Evolutionary conservation across 37 sponge, comb jelly and placozoan genomes (phyloP), one percentile per base, ranked within the genome.

Genomic region (Ianthella basta): DNA sequence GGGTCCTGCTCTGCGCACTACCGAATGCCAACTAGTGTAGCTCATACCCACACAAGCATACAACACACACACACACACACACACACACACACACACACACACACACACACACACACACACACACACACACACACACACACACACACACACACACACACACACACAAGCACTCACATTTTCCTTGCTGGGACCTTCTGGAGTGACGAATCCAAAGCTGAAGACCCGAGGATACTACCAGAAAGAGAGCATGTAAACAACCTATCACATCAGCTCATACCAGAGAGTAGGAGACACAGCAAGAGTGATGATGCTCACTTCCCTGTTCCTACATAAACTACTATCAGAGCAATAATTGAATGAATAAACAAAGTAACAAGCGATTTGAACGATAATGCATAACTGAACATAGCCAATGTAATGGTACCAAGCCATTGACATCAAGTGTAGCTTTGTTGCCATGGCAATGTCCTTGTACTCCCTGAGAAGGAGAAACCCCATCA

Each of bases 151-250:
- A 30, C 70, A 69, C 33, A 69, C 70, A 69, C 70, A 69, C 13
- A 10, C 63, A 69, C 34, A 5, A 3, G 34, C 35, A 69, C 84
- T 72, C 61, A 92, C 93, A 33, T 70, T 55, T 50, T 84, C 59
- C 54, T 79, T 87, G 41, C 32, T 83, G 0, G 94, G 91, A 23
- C 94, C 94, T 25, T 56, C 81, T 54, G 59, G 77, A 19, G 60
- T 13, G 36, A 82, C 81, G 0, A 83, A 10, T 30, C 93, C 93
- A 27, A 63, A 82, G 70, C 82, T 78, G 83, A 94, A 90, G 56
- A 94, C 66, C 0, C 74, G 80, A 25, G 91, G 91, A 44, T 78
- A 87, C 93, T 93, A 55, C 38, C 61, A 59, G 38, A 19, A 16
- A 79, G 50, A 44, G 8, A 44, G 50, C 50, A 70, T 1, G 72